Base-by-base conservation (phyloP, 2,797 vertebrate genomes). In the Carcharodon carcharias region DNA sequence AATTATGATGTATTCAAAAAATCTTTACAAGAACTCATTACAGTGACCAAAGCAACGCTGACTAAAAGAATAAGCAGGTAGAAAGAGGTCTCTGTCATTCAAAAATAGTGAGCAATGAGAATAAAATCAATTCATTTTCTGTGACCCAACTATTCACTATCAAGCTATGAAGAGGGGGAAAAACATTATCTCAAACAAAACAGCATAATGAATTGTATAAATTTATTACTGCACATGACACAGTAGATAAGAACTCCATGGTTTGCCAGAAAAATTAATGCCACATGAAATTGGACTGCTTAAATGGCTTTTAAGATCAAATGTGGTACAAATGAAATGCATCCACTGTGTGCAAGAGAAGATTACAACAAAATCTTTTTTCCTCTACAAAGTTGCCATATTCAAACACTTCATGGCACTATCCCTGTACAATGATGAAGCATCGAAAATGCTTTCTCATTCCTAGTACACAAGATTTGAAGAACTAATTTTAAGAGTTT, bases 181-280 rank as follows among this genome's bases (percentile, higher is more conserved):
- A 12, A 63, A 35, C 8, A 28, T 26, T 28, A 40, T 2, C n/a
- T 26, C 61, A 58, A 63, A 93, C 40, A 85, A 40, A 65, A 65
- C n/a, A 67, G n/a, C 35, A 45, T 45, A 67, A 93, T 67, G n/a
- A 45, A 67, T 26, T 45, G 26, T 67, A 45, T 45, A 28, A 67
- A 67, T 93, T 93, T 45, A 93, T n/a, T 40, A 93, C n/a, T 93
- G 61, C 63, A 93, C 63, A 61, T 65, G 63, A 93, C n/a, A 93
- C 40, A 45, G n/a, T 67, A 67, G n/a, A 93, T 67, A 93, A 93
- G n/a, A 93, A 21, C n/a, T 45, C n/a, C 91, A 93, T 21, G 63
- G 91, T 67, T 93, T 93, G 91, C 63, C 61, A 67, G 63, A 67
- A 45, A 93, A 67, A 93, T 93, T 93, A 93, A 93, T 93, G 91